A percentile compares a stretch with the other conserved stretches of the same genome.
These are phyloP conservation scores for Bombus ignitus DNA, from an alignment of 1,140 invertebrate genomes.

Conservation along the genomic window DNA sequence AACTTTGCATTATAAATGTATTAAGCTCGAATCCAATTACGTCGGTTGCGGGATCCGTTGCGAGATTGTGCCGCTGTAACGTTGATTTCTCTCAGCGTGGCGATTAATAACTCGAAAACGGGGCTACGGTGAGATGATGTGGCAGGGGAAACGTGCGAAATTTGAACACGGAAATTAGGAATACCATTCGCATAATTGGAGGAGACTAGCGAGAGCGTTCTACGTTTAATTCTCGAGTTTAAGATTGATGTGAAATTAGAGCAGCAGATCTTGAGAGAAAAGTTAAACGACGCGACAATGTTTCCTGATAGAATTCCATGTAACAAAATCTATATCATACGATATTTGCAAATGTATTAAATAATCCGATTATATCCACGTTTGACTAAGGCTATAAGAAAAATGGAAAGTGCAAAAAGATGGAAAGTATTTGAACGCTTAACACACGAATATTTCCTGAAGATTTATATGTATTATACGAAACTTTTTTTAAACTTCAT, in stretches of 20 bases:
- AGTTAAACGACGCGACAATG: too few species aligned
- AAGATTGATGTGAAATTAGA: background rate
- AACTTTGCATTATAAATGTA: conserved; percentile 74
- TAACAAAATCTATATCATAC: too few species aligned
- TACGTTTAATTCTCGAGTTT: background rate
- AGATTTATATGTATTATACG: too few species aligned
- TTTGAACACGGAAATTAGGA: conserved; percentile 38
- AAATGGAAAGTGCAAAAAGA: too few species aligned
- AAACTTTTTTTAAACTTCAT: too few species aligned
- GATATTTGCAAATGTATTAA: too few species aligned
- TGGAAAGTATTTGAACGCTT: too few species aligned
- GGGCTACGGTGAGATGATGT: background rate
- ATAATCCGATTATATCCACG: too few species aligned
- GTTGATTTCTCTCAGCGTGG: conserved; percentile 48
- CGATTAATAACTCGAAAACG: conserved; percentile 50
- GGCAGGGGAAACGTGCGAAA: conserved; percentile 36
- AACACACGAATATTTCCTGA: too few species aligned
- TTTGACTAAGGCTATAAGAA: too few species aligned
- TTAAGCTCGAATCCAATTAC: conserved; percentile 71
- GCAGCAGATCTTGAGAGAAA: background rate
- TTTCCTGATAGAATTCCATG: too few species aligned
- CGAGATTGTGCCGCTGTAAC: conserved; percentile 36
- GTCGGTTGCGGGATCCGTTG: conserved; percentile 44
- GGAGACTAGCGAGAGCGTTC: background rate
- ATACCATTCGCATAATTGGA: background rate